These are phyloP conservation scores for Synergus umbraculus DNA, from an alignment of 2,888 invertebrate genomes.

Conservation along the genomic window DNA sequence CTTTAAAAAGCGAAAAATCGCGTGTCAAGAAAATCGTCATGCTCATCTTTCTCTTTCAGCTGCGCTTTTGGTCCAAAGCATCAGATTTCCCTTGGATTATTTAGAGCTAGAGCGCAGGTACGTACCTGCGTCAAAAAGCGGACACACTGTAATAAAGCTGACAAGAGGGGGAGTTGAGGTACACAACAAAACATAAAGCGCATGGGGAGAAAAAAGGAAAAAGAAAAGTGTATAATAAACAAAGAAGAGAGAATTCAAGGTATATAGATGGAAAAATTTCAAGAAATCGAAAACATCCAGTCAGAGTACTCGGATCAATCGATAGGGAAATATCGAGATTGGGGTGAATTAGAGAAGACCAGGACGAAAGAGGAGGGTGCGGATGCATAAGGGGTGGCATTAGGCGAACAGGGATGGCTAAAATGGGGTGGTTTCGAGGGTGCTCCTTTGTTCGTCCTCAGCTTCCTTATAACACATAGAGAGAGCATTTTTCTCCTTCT, in stretches of 20 bases:
- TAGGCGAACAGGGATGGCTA: constrained; percentile 65
- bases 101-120: constrained; percentile 47
- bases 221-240: constrained; percentile 40
- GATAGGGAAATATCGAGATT: constrained; percentile 75
- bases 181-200: constrained; percentile 8
- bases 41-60: constrained; percentile 38
- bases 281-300: constrained; percentile 55
- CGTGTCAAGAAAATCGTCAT: constrained; percentile 37
- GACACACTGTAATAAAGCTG: constrained; percentile 60
- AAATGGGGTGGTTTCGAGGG: constrained; percentile 55
- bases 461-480: constrained; percentile 47
- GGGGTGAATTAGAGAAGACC: constrained; percentile 63
- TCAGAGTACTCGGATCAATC: constrained; percentile 71
- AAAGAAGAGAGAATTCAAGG: constrained; percentile 47
- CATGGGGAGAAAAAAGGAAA: constrained; percentile 10
- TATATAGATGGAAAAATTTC: constrained; percentile 47
- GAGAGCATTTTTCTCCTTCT: constrained; percentile 55
- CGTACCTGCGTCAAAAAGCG: constrained; percentile 51
- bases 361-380: constrained; percentile 51
- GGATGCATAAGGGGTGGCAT: constrained; percentile 74
- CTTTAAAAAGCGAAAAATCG: constrained; percentile 3
- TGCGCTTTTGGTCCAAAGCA: constrained; percentile 48
- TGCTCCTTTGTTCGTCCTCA: constrained; percentile 63
- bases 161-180: constrained; percentile 19
- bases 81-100: constrained; percentile 50